Evolutionary conservation across 2,113 vertebrate species (phyloP), one percentile per base, ranked within the genome.

Genomic region (Castor canadensis): DNA sequence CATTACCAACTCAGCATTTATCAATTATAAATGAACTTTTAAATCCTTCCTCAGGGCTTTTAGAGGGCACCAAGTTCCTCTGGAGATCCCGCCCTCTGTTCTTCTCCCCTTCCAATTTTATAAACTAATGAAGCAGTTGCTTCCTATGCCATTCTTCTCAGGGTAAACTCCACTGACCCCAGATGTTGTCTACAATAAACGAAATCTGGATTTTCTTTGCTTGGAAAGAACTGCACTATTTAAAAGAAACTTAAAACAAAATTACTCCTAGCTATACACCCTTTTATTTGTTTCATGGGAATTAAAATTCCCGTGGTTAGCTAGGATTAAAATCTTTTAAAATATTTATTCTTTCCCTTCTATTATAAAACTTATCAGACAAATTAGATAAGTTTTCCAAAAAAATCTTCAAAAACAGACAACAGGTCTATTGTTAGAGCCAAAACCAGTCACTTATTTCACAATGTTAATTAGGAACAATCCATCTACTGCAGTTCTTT

Each of bases 331-430:
- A 1, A 60, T 30, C 85, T 71, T 94, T 96, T 60, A 60, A 43
- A 96, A 22, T 9, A 12, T 32, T 91, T 96, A 94, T 85, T 35
- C 40, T 89, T 83, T 84, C 15, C n/a, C 40, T 35, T 88, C 52
- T 62, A 56, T 73, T 83, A 83, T 73, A 58, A 89, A 96, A 72
- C 19, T 62, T n/a, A 30, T 81, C 76, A 90, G 91, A 83, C 71
- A 95, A 94, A 96, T 96, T 71, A 90, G 62, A 26, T 91, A 95
- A 71, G 17, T 84, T 96, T 84, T 94, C 95, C 91, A 97, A 97
- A 26, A 97, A 87, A 94, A 93, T 66, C 73, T 90, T 95, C 56
- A 95, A 87, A 96, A 85, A 76, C 67, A 95, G 82, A 95, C 93
- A 96, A 96, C 32, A 71, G 84, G 72, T 90, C 85, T 93, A 83